These are phyloP conservation scores for Amphiprion percula DNA, from an alignment of 2,113 vertebrate species.

Conservation along the genomic window DNA sequence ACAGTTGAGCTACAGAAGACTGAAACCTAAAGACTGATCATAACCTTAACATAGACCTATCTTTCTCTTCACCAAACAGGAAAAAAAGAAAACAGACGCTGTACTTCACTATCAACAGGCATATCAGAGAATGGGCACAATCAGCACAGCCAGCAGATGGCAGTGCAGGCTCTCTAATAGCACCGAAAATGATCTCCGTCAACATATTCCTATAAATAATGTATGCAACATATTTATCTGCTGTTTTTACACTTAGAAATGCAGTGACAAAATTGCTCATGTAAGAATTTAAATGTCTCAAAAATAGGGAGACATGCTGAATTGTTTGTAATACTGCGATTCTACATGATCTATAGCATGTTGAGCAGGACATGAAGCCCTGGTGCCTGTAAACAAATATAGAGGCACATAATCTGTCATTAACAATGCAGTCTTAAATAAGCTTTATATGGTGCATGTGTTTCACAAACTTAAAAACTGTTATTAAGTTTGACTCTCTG, in stretches of 20 bases:
- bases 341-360: not conserved
- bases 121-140: no score
- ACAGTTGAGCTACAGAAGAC: not conserved
- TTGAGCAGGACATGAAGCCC: not conserved
- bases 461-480: not conserved
- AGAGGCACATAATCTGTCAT: not conserved
- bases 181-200: not conserved
- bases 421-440: not conserved
- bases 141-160: slow-evolving; percentile 63
- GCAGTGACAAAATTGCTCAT: not conserved
- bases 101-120: no score
- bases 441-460: not conserved
- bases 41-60: not conserved
- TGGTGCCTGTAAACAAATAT: not conserved
- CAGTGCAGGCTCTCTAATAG: slow-evolving; percentile 9
- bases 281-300: no score
- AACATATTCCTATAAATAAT: fast-evolving
- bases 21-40: no score
- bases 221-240: not conserved
- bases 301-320: no score
- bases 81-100: no score
- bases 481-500: not conserved
- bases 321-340: no score
- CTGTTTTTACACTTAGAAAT: not conserved
- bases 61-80: not conserved